These are phyloP conservation scores for Meteorus colon DNA, from an alignment of 2,888 invertebrate species.

Conservation along the genomic window DNA sequence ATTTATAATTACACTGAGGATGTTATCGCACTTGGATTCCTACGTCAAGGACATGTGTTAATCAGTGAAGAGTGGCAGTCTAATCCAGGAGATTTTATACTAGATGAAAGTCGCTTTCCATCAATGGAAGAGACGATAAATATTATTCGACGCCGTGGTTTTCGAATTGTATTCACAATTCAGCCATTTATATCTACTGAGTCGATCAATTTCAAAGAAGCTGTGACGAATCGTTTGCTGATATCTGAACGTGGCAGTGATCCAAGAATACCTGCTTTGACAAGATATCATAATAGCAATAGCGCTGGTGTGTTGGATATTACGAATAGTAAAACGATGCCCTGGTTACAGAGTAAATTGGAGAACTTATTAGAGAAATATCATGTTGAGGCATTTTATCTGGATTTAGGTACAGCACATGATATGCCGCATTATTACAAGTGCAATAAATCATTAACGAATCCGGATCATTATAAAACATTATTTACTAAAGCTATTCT, in stretches of 20 bases:
- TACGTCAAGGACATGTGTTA: conserved; percentile 86
- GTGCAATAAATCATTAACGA: conserved; percentile 82
- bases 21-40: conserved; percentile 84
- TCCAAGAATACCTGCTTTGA: conserved; percentile 86
- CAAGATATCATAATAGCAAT: conserved; percentile 83
- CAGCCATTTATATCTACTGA: conserved; percentile 93
- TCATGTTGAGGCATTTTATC: conserved; percentile 88
- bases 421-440: conserved; percentile 91
- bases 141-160: conserved; percentile 87
- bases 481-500: conserved; percentile 80
- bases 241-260: conserved; percentile 88
- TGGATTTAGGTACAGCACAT: conserved; percentile 87
- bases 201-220: conserved; percentile 86
- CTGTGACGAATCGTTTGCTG: conserved; percentile 83
- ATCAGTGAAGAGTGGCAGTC: conserved; percentile 90
- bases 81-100: conserved; percentile 87
- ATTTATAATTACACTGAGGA: conserved; percentile 89
- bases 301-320: conserved; percentile 91
- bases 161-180: conserved; percentile 90
- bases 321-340: conserved; percentile 86
- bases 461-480: conserved; percentile 89
- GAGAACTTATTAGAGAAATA: conserved; percentile 82
- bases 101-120: conserved; percentile 87
- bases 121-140: conserved; percentile 86
- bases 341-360: conserved; percentile 86